These are phyloP conservation scores for Cryptotermes secundus DNA, from an alignment of 1,140 invertebrate species.

Conservation along the genomic window DNA sequence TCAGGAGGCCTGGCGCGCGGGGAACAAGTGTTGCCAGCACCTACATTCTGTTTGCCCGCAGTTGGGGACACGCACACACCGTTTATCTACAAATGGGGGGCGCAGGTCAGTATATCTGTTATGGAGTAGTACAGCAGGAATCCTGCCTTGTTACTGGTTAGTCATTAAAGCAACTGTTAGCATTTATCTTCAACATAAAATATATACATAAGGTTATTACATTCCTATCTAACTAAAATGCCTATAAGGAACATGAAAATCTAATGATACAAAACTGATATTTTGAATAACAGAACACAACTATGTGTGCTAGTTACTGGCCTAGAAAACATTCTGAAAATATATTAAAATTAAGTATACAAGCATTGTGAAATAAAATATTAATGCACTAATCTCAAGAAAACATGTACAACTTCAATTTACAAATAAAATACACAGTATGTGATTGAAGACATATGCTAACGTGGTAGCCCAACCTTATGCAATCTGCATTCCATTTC, in stretches of 20 bases:
- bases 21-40: constrained; percentile 37
- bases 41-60: constrained; percentile 43
- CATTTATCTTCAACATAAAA: constrained; percentile 16
- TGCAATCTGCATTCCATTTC: constrained; percentile 16
- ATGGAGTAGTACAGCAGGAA: background rate
- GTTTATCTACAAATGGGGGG: constrained; percentile 64
- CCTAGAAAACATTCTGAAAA: background rate
- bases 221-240: background rate
- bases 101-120: constrained; percentile 19
- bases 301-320: background rate
- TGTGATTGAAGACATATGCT: constrained; percentile 14
- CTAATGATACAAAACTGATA: background rate
- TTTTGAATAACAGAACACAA: background rate
- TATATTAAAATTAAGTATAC: background rate
- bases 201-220: background rate
- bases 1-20: constrained; percentile 47
- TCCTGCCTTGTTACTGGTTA: background rate
- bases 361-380: background rate
- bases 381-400: background rate
- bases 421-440: background rate
- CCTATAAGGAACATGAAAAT: background rate
- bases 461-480: background rate
- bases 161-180: background rate
- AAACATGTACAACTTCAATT: background rate
- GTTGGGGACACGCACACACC: constrained; percentile 70